Base-by-base conservation (phyloP, 1,140 invertebrate species). In the Zaprionus nigranus region DNA sequence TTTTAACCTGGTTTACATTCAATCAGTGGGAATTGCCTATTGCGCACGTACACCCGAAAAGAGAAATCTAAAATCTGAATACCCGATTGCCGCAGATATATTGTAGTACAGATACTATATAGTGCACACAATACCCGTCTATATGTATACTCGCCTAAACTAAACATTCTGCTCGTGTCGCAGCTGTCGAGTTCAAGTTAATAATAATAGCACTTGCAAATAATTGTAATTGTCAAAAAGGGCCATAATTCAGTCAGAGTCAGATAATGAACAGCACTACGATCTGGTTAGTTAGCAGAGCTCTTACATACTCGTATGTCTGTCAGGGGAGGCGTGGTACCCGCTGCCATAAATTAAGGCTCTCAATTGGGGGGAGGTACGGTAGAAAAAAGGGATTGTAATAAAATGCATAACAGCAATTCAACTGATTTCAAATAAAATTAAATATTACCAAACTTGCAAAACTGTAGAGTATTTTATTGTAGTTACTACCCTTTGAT, bases 1-100 rank as follows among this genome's bases (percentile, higher is more conserved):
- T 54, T 57, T 28, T 75, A 68, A 71, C 73, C 73, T 71, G 73
- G 73, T 75, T 75, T 75, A 75, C 67, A 75, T 75, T 70, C 60
- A 59, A 30, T 71, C 22, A 20, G 26, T 54, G 17, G 46, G n/a
- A 59, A 68, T 63, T 38, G 22, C 34, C 36, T 46, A 40, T 61
- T 36, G 38, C 11, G 40, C 72, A 75, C 72, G 66, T 75, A 75
- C 38, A 53, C 4, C 38, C 57, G 2, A 63, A 46, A 64, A 54
- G 4, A 34, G 6, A 46, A n/a, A 17, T 17, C 38, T 46, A 13
- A 4, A 51, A 13, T 12, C 20, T 12, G 11, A 20, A 51, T 51
- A 24, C 30, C 2, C 46, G 46, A 24, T 51, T 13, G 46, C 12
- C 11, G 12, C 46, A 51, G 46, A 51, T 51, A 51, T 20, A 17